phyloP scores from a whole-genome alignment of 2,797 vertebrate genomes.

The Myotis vivesi region DNA sequence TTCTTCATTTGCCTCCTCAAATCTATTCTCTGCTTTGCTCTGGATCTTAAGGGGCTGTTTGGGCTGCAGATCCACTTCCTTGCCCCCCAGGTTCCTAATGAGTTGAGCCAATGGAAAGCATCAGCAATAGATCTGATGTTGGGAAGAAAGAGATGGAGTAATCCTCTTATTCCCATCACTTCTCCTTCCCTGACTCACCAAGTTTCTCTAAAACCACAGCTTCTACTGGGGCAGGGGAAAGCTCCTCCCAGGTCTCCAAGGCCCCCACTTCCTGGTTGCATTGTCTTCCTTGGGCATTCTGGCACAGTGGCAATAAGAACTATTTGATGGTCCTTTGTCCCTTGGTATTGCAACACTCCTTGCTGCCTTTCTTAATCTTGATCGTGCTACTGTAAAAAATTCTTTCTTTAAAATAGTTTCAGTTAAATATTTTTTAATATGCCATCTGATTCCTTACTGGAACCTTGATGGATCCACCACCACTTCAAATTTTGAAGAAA shows the following conservation, averaged over 20 bases:
- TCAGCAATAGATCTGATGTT: not conserved
- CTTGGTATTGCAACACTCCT: not conserved
- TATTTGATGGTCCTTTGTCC: not conserved
- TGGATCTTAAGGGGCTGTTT: not conserved
- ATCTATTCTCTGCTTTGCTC: constrained; percentile 16
- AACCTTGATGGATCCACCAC: not conserved
- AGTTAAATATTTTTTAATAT: constrained; percentile 42
- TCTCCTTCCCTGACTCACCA: not conserved
- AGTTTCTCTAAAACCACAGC: not conserved
- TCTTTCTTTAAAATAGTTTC: constrained; percentile 26
- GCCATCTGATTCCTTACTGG: constrained; percentile 33
- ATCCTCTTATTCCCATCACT: not conserved
- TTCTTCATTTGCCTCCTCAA: not conserved
- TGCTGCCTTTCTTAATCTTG: constrained; percentile 16
- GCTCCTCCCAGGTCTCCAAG: not conserved
- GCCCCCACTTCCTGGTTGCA: not conserved
- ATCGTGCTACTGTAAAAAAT: not conserved
- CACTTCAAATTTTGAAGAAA: constrained; percentile 23
- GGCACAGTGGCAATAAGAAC: not conserved
- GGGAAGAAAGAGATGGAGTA: not conserved
- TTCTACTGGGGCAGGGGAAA: rapidly evolving
- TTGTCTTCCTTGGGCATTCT: not conserved
- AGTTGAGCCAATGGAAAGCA: not conserved
- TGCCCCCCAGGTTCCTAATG: not conserved
- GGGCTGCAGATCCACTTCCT: not conserved